Evolutionary conservation across 2,113 vertebrate species (phyloP).

Genomic region (Aldabrachelys gigantea): DNA sequence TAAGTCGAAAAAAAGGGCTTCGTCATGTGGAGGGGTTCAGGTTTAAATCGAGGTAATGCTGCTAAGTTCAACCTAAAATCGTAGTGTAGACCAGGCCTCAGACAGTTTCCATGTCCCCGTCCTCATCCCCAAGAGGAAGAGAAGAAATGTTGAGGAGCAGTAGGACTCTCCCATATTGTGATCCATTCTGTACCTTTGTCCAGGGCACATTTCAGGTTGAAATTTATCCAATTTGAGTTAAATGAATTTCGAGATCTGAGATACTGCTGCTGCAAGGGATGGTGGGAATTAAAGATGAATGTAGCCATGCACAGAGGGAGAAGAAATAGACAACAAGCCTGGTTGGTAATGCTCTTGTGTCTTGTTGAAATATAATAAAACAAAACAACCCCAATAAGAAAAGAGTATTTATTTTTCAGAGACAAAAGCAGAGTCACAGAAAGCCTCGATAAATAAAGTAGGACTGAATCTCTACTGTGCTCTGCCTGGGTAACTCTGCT

Average conservation of each 20-base stretch:
- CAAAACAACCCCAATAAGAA: background rate
- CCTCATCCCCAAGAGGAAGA: background rate
- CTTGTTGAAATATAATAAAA: constrained; percentile 23
- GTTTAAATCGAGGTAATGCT: too few species aligned
- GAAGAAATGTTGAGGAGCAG: constrained; percentile 3
- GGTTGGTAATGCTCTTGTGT: background rate
- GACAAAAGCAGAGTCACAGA: background rate
- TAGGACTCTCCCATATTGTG: background rate
- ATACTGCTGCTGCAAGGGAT: background rate
- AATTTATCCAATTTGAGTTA: background rate
- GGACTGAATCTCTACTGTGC: background rate
- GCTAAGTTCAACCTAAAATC: too few species aligned
- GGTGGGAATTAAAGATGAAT: background rate
- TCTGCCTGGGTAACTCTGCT: background rate
- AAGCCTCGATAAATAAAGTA: background rate
- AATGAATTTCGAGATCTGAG: background rate
- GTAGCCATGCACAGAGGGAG: background rate
- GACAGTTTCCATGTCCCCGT: background rate
- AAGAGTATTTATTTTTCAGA: background rate
- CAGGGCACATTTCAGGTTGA: background rate
- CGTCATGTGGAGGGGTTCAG: too few species aligned
- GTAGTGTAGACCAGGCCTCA: background rate
- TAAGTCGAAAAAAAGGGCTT: too few species aligned
- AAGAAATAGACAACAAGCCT: background rate
- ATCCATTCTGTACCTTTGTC: background rate